Percentiles rank a stretch among this genome's conserved stretches.
These are phyloP conservation scores for Drosophila fuyamai DNA, from an alignment of 1,140 invertebrate genomes.

Conservation along the genomic window DNA sequence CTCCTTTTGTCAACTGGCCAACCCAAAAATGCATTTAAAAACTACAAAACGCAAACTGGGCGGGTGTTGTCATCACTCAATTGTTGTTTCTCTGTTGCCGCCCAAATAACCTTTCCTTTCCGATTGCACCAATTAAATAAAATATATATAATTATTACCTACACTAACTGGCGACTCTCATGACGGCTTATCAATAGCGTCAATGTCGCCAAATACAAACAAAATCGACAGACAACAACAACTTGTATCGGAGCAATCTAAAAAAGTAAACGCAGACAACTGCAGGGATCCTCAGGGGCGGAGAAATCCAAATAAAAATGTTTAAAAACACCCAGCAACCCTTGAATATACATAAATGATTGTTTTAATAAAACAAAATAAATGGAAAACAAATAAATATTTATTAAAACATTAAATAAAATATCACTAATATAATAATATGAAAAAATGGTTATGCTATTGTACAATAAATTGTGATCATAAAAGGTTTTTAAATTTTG, in stretches of 20 bases:
- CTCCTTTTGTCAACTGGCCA: neutral
- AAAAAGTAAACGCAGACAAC: conserved; percentile 19
- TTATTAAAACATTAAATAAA: too few species aligned
- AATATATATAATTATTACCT: conserved; percentile 66
- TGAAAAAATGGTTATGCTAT: too few species aligned
- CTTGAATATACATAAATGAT: too few species aligned
- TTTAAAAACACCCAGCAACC: too few species aligned
- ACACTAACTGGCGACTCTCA: conserved; percentile 39
- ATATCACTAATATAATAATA: too few species aligned
- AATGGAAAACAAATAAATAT: too few species aligned
- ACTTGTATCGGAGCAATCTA: conserved; percentile 38
- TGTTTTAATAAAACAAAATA: too few species aligned
- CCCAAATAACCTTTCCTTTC: conserved; percentile 70
- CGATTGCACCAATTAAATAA: conserved; percentile 75
- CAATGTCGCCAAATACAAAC: conserved; percentile 66
- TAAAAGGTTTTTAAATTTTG: too few species aligned
- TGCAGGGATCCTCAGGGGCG: conserved; percentile 2
- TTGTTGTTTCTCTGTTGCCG: conserved; percentile 57
- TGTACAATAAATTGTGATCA: too few species aligned
- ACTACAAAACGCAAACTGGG: conserved; percentile 5
- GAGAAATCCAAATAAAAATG: too few species aligned
- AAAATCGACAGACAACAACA: conserved; percentile 24
- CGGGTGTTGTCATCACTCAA: conserved; percentile 21
- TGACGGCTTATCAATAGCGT: conserved; percentile 66
- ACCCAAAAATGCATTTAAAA: conserved; percentile 12